These are phyloP conservation scores for Anguilla japonica DNA, from an alignment of 2,113 vertebrate genomes.

Conservation along the genomic window DNA sequence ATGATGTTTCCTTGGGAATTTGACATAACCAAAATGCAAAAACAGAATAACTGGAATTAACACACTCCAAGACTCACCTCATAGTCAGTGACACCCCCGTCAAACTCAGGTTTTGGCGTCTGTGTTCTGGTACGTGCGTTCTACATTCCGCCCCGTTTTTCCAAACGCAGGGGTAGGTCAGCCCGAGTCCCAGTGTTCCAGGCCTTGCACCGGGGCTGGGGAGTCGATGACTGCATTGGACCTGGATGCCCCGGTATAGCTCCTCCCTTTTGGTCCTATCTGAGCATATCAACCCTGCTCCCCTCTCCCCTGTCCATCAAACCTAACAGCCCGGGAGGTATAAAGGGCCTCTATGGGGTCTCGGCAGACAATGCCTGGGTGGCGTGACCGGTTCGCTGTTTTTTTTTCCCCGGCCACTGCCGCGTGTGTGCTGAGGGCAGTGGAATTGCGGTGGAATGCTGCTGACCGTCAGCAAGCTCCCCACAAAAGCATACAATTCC, in stretches of 20 bases:
- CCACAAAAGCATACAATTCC: constrained; percentile 43
- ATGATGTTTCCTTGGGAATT: background rate
- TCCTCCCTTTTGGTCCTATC: constrained; percentile 1
- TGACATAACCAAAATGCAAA: background rate
- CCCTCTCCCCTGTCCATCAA: background rate
- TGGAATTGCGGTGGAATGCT: constrained; percentile 58
- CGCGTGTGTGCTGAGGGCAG: constrained; percentile 41
- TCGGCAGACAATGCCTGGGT: constrained; percentile 10
- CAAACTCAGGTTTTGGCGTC: background rate
- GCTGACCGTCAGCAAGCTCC: constrained; percentile 58
- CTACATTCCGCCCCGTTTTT: background rate
- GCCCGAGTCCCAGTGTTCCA: background rate
- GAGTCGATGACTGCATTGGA: background rate
- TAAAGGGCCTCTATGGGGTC: constrained; percentile 14
- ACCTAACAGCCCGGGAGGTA: constrained; percentile 3
- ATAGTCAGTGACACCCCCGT: background rate
- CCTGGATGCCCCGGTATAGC: background rate
- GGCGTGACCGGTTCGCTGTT: constrained; percentile 12
- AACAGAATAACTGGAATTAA: background rate
- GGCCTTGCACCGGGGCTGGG: background rate
- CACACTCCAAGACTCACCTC: background rate
- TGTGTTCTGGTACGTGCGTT: background rate
- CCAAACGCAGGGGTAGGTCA: background rate
- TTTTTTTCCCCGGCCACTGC: background rate
- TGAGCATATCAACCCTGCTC: background rate